These are phyloP conservation scores for Rhabdophis nuchalis DNA, from an alignment of 2,797 vertebrate genomes.

Conservation along the genomic window DNA sequence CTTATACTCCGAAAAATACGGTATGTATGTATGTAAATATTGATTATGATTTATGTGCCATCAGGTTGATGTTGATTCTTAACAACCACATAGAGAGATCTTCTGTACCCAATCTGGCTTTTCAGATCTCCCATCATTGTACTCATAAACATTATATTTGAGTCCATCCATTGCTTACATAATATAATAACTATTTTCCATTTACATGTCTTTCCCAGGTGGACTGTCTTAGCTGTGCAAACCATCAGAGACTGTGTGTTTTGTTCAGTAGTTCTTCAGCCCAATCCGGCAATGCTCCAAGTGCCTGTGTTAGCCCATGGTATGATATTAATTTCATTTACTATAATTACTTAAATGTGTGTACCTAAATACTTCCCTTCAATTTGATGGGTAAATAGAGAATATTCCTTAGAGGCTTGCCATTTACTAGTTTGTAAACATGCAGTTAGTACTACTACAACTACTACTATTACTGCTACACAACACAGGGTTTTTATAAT, in stretches of 20 bases:
- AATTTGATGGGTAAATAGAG: not conserved
- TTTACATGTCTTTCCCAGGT: slow-evolving; percentile 73
- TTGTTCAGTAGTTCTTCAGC: slow-evolving; percentile 96
- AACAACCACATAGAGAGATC: not conserved
- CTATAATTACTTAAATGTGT: not conserved
- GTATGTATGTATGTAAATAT: not conserved
- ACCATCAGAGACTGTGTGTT: slow-evolving; percentile 95
- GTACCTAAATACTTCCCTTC: not conserved
- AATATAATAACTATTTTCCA: not conserved
- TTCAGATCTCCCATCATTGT: not conserved
- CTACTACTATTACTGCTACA: not conserved
- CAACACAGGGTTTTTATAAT: not conserved
- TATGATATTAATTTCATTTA: slow-evolving; percentile 60
- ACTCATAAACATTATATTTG: not conserved
- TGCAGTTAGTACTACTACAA: not conserved
- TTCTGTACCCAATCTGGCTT: not conserved
- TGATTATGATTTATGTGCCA: not conserved
- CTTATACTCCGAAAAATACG: no score
- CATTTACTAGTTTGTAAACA: not conserved
- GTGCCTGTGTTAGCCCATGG: slow-evolving; percentile 97
- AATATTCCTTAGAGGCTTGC: not conserved
- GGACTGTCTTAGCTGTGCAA: slow-evolving; percentile 89
- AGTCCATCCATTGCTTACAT: not conserved
- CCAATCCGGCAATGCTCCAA: slow-evolving; percentile 94
- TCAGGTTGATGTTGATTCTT: not conserved